Evolutionary conservation across 2,888 invertebrate genomes (phyloP), one percentile per base, ranked within the genome.

Genomic region (Pseudolycoriella hygida): DNA sequence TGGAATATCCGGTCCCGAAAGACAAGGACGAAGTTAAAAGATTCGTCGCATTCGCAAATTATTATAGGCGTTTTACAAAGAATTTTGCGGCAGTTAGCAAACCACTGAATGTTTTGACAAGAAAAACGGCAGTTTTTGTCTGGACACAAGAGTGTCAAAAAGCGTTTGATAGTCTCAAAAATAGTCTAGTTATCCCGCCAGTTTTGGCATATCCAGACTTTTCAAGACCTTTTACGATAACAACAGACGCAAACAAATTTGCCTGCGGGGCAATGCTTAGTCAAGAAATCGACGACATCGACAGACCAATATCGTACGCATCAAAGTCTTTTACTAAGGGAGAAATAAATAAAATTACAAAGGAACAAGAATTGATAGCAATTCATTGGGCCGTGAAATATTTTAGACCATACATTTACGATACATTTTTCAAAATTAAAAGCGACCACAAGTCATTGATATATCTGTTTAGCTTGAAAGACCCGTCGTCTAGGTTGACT

Each of bases 1-100:
- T 47, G 45, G 47, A 51, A 12, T 53, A 54, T 48, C 53, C 53
- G 38, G 40, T 37, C 14, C 54, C 54, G n/a, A n/a, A n/a, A n/a
- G n/a, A n/a, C n/a, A n/a, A n/a, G n/a, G n/a, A n/a, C n/a, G n/a
- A n/a, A n/a, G n/a, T n/a, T n/a, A n/a, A n/a, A n/a, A n/a, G n/a
- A n/a, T n/a, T n/a, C n/a, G n/a, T n/a, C n/a, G n/a, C n/a, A n/a
- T n/a, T n/a, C n/a, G n/a, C n/a, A n/a, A n/a, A n/a, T n/a, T n/a
- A n/a, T n/a, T n/a, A n/a, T n/a, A n/a, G n/a, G n/a, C n/a, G n/a
- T n/a, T n/a, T n/a, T n/a, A n/a, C n/a, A n/a, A n/a, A n/a, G n/a
- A n/a, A n/a, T n/a, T n/a, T n/a, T n/a, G n/a, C n/a, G n/a, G n/a
- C n/a, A n/a, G n/a, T n/a, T n/a, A n/a, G n/a, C n/a, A n/a, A n/a